Base-by-base conservation (phyloP, 2,888 invertebrate species). In the Pachycephus smyrnensis region DNA sequence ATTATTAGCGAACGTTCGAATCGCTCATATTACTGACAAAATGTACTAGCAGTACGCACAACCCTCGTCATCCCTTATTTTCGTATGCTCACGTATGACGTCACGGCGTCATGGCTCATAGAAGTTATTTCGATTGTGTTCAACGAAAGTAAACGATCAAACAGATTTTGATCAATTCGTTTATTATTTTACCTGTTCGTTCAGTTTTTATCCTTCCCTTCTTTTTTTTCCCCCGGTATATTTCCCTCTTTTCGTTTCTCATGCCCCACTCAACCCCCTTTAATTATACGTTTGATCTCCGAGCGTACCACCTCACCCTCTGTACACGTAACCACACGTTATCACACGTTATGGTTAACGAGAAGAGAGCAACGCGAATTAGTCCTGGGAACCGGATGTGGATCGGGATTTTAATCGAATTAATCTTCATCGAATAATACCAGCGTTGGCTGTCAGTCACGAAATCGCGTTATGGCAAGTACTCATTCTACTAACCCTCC, bases 241-340 rank as follows among this genome's bases (percentile, higher is more conserved):
- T 55, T 55, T 23, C 23, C 9, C 9, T 9, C 1, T 55, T 23
- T 55, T 55, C 9, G 23, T 23, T 55, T 55, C 55, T 55, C 55
- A 55, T 55, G 23, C 55, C 6, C 55, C 55, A 23, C 55, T 55
- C 55, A 3, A 55, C 2, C 55, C 23, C 55, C 84, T 84, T 83
- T 84, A 86, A 86, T 86, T 84, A 86, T 81, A 82, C 79, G 80
- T 79, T 77, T 80, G 83, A 83, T 82, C 82, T 85, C 83, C 85
- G 84, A 80, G 75, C 75, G 77, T 75, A 80, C 76, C 37, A 68
- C 69, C 73, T 77, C 6, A 76, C 76, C 31, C 78, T 75, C 74
- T 31, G 73, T 69, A 73, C 68, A 23, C 69, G 73, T 23, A 35
- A 75, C 69, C 77, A 40, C 77, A 76, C 76, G 75, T 68, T 55